A percentile compares a stretch with the other conserved stretches of the same genome.
Conservation (phyloP, 2,797 vertebrate genomes). For the Xenopus petersii region DNA sequence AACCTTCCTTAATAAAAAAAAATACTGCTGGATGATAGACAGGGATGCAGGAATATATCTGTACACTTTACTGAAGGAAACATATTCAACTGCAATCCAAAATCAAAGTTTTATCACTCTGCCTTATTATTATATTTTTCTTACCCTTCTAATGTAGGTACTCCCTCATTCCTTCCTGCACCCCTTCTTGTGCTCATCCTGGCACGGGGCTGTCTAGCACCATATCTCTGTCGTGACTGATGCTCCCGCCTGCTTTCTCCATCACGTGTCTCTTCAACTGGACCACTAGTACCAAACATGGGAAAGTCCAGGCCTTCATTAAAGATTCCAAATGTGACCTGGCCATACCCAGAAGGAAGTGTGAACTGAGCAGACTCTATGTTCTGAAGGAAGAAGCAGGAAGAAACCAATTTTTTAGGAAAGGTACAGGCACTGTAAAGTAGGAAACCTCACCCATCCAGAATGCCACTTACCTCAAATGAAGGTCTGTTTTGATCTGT, state of each 20-base stretch:
- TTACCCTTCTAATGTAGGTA: conserved; percentile 91
- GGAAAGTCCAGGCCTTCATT: conserved; percentile 87
- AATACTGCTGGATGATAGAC: too few species aligned
- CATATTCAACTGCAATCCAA: too few species aligned
- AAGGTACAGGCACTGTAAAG: too few species aligned
- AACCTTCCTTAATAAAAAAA: neutral
- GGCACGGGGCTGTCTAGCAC: conserved; percentile 82
- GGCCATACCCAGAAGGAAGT: conserved; percentile 85
- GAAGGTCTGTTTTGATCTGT: conserved; percentile 76
- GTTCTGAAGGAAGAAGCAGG: conserved; percentile 60
- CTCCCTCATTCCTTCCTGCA: conserved; percentile 83
- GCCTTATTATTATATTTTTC: conserved; percentile 19
- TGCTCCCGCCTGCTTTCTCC: conserved; percentile 85
- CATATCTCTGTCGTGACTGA: conserved; percentile 83
- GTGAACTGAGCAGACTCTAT: conserved; percentile 87
- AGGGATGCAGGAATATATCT: too few species aligned
- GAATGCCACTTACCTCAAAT: conserved; percentile 74
- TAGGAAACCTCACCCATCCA: too few species aligned
- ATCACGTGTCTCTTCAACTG: conserved; percentile 81
- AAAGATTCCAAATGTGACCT: conserved; percentile 89
- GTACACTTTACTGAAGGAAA: too few species aligned
- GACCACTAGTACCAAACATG: conserved; percentile 69
- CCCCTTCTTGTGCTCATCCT: conserved; percentile 82
- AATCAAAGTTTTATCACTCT: too few species aligned
- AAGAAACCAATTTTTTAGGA: neutral